phyloP scores from a whole-genome alignment of 1,140 invertebrate species.

The Drosophila orena region DNA sequence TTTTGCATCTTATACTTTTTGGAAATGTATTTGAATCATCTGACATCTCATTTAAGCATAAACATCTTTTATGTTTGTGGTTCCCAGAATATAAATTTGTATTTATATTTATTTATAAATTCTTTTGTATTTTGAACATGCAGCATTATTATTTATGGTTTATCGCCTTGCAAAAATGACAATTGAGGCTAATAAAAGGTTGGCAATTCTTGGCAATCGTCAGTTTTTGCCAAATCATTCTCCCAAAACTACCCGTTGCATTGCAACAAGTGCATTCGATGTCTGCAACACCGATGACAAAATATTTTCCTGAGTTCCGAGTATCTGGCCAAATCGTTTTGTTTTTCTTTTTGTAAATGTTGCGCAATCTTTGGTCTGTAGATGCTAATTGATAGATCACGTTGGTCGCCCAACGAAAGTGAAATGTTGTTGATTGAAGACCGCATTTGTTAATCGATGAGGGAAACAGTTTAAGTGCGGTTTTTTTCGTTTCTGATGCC shows the following conservation, averaged over 20 bases:
- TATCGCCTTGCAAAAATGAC: not conserved
- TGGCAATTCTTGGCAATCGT: not conserved
- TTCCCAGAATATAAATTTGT: too few species aligned
- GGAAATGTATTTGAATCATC: not conserved
- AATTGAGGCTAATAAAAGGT: not conserved
- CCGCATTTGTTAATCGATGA: conserved; percentile 27
- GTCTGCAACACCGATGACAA: conserved; percentile 20
- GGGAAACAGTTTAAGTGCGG: conserved; percentile 15
- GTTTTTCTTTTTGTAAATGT: conserved; percentile 3
- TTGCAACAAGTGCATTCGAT: not conserved
- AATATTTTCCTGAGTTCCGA: conserved; percentile 5
- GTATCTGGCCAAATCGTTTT: not conserved
- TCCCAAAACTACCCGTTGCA: not conserved
- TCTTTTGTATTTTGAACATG: too few species aligned
- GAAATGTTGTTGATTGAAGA: conserved; percentile 39
- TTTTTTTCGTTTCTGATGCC: not conserved
- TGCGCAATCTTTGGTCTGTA: conserved; percentile 25
- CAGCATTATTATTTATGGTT: too few species aligned
- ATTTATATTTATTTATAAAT: too few species aligned
- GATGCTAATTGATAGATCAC: conserved; percentile 43
- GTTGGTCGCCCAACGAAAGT: conserved; percentile 33
- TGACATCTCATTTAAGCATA: too few species aligned
- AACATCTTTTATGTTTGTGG: too few species aligned
- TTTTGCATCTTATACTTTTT: not conserved
- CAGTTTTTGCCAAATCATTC: not conserved